phyloP scores from a whole-genome alignment of 2,888 invertebrate genomes.

The Cheilosia vernalis region DNA sequence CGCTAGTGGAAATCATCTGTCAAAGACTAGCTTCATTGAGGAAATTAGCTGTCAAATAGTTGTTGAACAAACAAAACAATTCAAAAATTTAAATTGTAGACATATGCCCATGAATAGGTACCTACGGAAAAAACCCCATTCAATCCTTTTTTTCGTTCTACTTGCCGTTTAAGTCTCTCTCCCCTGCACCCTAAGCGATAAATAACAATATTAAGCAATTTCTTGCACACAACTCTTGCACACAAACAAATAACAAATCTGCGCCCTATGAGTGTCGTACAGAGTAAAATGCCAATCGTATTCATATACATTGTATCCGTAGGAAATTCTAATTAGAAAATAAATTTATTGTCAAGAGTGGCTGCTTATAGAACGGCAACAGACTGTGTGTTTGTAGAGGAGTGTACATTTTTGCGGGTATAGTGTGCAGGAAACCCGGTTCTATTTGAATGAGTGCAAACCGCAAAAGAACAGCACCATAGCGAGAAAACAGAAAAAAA shows the following conservation, averaged over 20 bases:
- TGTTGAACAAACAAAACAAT: conserved; percentile 62
- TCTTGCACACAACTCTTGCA: conserved; percentile 52
- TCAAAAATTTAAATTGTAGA: conserved; percentile 20
- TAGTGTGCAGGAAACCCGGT: conserved; percentile 42
- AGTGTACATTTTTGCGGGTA: conserved; percentile 2
- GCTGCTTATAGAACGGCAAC: conserved; percentile 48
- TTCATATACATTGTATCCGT: conserved; percentile 58
- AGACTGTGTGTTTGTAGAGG: conserved; percentile 25
- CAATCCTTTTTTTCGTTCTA: conserved; percentile 54
- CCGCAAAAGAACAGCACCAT: conserved; percentile 47
- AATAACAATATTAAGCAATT: conserved; percentile 62
- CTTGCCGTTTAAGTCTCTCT: conserved; percentile 8
- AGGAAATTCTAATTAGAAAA: conserved; percentile 74
- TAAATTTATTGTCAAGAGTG: conserved; percentile 74
- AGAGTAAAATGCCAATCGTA: conserved; percentile 67
- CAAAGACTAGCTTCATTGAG: conserved; percentile 61
- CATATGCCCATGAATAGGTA: not conserved
- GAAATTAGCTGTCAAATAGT: conserved; percentile 66
- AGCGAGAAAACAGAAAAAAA: conserved; percentile 15
- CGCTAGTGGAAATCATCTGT: conserved; percentile 9
- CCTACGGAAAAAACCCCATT: conserved; percentile 27
- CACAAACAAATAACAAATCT: conserved; percentile 25
- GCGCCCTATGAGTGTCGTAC: conserved; percentile 37
- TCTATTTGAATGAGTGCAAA: conserved; percentile 66
- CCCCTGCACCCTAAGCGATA: conserved; percentile 23